Percentiles rank a stretch among this genome's conserved stretches.
These are phyloP conservation scores for Ferdinandea cuprea DNA, from an alignment of 2,888 invertebrate genomes.

Conservation along the genomic window DNA sequence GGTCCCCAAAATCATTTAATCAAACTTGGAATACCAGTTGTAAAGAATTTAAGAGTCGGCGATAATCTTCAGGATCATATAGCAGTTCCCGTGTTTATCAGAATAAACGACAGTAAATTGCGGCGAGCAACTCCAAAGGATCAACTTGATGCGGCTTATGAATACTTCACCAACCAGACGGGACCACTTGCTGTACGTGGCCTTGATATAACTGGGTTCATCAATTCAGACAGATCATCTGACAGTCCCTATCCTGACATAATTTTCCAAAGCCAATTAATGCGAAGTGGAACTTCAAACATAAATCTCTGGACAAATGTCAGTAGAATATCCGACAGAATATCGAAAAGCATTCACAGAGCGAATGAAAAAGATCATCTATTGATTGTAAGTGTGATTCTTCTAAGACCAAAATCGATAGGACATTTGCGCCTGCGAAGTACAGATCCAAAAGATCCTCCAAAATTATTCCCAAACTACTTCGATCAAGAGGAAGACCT, in stretches of 20 bases:
- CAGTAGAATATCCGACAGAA: conserved; percentile 37
- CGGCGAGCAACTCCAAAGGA: conserved; percentile 77
- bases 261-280: conserved; percentile 83
- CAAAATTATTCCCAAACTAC: conserved; percentile 85
- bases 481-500: conserved; percentile 83
- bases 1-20: conserved; percentile 78
- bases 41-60: conserved; percentile 84
- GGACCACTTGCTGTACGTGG: conserved; percentile 84
- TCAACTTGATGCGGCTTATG: conserved; percentile 77
- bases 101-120: conserved; percentile 80
- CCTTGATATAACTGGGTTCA: conserved; percentile 83
- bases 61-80: conserved; percentile 92
- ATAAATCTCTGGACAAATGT: conserved; percentile 55
- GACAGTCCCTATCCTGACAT: conserved; percentile 85
- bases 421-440: conserved; percentile 84
- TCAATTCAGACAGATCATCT: conserved; percentile 84
- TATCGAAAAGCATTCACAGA: conserved; percentile 35
- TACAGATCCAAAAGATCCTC: conserved; percentile 83
- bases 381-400: conserved; percentile 67
- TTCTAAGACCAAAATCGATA: conserved; percentile 81
- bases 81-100: conserved; percentile 83
- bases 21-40: conserved; percentile 76
- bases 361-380: conserved; percentile 56
- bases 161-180: conserved; percentile 84
- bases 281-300: conserved; percentile 78